These are phyloP conservation scores for Craniophora ligustri DNA, from an alignment of 2,888 invertebrate species.

Conservation along the genomic window DNA sequence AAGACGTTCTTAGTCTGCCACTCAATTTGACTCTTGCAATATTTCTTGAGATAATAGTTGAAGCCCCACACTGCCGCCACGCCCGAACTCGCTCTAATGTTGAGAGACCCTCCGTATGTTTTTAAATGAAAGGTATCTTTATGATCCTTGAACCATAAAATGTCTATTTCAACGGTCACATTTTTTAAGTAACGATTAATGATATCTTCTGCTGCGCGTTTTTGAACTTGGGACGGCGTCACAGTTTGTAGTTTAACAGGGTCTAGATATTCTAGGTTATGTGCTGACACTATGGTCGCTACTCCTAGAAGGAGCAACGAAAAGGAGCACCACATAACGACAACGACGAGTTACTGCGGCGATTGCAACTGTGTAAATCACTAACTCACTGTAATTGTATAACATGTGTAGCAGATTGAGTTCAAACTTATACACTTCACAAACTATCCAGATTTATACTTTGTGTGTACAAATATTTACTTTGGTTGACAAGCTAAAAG, in stretches of 20 bases:
- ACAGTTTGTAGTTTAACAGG: slow-evolving; percentile 53
- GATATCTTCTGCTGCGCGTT: slow-evolving; percentile 64
- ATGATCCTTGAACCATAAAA: slow-evolving; percentile 68
- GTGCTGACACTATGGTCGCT: slow-evolving; percentile 49
- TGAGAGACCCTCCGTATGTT: slow-evolving; percentile 62
- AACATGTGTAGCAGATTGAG: slow-evolving; percentile 24
- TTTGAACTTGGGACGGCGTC: slow-evolving; percentile 64
- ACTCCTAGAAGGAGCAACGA: slow-evolving; percentile 45
- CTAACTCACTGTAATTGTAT: slow-evolving; percentile 17
- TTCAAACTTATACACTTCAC: background rate
- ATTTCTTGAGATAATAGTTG: slow-evolving; percentile 95
- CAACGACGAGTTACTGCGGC: slow-evolving; percentile 23
- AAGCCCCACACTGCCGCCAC: slow-evolving; percentile 95
- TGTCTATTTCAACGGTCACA: slow-evolving; percentile 70
- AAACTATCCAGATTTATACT: background rate
- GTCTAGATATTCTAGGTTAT: slow-evolving; percentile 74
- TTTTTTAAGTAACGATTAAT: slow-evolving; percentile 62
- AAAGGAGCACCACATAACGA: slow-evolving; percentile 33
- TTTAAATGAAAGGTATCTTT: slow-evolving; percentile 77
- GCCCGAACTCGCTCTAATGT: slow-evolving; percentile 90
- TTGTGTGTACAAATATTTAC: too few relatives aligned
- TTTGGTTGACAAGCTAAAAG: too few relatives aligned
- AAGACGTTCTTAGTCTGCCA: slow-evolving; percentile 93
- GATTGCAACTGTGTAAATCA: background rate
- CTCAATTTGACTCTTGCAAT: slow-evolving; percentile 93